Conservation (phyloP, 2,797 vertebrate genomes). For the Xiphophorus birchmanni region DNA sequence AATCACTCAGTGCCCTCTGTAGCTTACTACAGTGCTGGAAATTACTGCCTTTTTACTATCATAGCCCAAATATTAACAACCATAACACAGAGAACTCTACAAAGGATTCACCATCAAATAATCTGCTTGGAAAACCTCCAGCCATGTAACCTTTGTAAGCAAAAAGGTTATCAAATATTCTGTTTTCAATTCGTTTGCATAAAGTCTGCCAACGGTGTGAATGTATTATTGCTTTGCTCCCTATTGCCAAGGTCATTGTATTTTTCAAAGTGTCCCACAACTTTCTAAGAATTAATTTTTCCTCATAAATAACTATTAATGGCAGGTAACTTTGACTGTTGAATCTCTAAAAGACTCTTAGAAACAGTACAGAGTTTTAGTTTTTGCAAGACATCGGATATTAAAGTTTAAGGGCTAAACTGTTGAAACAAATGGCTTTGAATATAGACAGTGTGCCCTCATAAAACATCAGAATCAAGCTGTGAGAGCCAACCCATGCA, state of each 20-base stretch:
- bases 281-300: constrained; percentile 60
- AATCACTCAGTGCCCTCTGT: constrained; percentile 58
- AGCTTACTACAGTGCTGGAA: constrained; percentile 31
- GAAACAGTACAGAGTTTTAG: constrained; percentile 55
- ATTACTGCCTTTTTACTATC: neutral
- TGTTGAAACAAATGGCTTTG: neutral
- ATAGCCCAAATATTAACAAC: neutral
- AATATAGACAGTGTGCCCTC: constrained; percentile 28
- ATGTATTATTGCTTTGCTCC: constrained; percentile 65
- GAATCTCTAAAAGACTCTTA: constrained; percentile 55
- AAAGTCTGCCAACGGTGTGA: constrained; percentile 75
- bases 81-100: constrained; percentile 6
- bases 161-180: constrained; percentile 69
- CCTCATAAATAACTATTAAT: constrained; percentile 76
- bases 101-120: constrained; percentile 26
- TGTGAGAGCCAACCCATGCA: constrained; percentile 14
- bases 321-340: constrained; percentile 60
- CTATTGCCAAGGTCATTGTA: constrained; percentile 68
- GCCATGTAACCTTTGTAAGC: constrained; percentile 65
- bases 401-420: constrained; percentile 40
- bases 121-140: constrained; percentile 26
- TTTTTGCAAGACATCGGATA: constrained; percentile 66
- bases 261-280: constrained; percentile 61
- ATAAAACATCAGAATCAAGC: constrained; percentile 23
- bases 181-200: constrained; percentile 69